Base-by-base conservation (phyloP, 2,888 invertebrate genomes). In the Branchellion lobata region DNA sequence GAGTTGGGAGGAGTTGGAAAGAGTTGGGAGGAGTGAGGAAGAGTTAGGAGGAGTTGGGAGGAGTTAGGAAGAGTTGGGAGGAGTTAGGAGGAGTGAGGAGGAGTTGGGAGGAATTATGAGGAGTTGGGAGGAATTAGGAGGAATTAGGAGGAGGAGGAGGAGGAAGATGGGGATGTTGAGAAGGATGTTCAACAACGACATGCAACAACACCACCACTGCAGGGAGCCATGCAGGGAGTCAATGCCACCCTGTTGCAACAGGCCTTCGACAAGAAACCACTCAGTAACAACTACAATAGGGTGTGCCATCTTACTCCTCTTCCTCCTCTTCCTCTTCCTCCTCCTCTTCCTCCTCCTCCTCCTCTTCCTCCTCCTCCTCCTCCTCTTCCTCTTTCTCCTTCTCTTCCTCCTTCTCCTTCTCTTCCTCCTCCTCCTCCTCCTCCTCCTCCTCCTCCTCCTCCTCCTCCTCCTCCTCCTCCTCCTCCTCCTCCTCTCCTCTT, bases 401-500 rank as follows among this genome's bases (percentile, higher is more conserved):
- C 61, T 61, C 61, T 21, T 61, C 61, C 29, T 61, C 61, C 18
- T 27, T 3, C 29, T 61, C 61, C 61, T 27, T 5, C 24, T 61
- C 27, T 21, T 51, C n/a, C 53, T 72, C 73, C 31, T 78, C 78
- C 53, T 47, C 24, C 21, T 81, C 47, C n/a, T 31, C 47, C n/a
- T 68, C 57, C 0, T 40, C 34, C 8, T 72, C 80, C 11, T 78
- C 80, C 65, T 69, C 76, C 24, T 81, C 82, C n/a, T 81, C 82
- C 29, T 81, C 82, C 29, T 82, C 82, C 1, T 71, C 78, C 57
- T 84, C 83, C n/a, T 81, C 82, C 31, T 84, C 84, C 34, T 82
- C 82, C 14, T 68, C n/a, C 21, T 24, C 75, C 11, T 51, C 80
- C n/a, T 83, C 81, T 33, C 84, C 85, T 87, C 87, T 87, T 0